Base-by-base conservation (phyloP, 2,113 vertebrate species). In the Platichthys flesus region DNA sequence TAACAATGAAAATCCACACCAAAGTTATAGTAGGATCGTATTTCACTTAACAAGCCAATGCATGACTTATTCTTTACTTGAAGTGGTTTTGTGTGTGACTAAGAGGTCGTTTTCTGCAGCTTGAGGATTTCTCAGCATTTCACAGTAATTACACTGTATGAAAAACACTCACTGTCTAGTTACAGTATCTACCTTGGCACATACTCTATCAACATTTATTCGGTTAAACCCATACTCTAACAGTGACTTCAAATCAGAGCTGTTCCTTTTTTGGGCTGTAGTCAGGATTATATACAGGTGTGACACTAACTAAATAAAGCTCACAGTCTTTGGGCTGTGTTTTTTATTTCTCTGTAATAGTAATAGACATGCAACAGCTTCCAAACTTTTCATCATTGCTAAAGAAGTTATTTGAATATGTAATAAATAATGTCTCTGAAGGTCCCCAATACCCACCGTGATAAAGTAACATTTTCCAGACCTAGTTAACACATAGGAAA, bases 1-100 rank as follows among this genome's bases (percentile, higher is more conserved):
- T 45, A 51, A 54, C 64, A 59, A 47, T 26, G 51, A 54, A 54
- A 31, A 74, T 56, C 67, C 60, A 74, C 61, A 59, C 71, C 67
- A 18, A 2, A 49, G 57, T 61, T 82, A 78, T 75, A 81, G 70
- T 85, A 71, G 56, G 72, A 76, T 65, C 65, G 61, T 74, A 67
- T 76, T 67, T 61, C 51, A 45, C 47, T 66, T 4, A 23, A 21
- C 60, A 35, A 71, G 23, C 66, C 71, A 37, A 71, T 5, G 5
- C 45, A 62, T 75, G 78, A 84, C 71, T 56, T 12, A 21, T 12
- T 57, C 31, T 45, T 10, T 10, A 54, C 45, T 82, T 83, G 62
- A 85, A 83, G 76, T 78, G 76, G 79, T 78, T 81, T 71, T 31
- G 24, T 21, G 55, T 49, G 2, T 10, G 82, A 76, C 63, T 69